phyloP scores from a whole-genome alignment of 2,888 invertebrate species.

The Melipona beecheii region DNA sequence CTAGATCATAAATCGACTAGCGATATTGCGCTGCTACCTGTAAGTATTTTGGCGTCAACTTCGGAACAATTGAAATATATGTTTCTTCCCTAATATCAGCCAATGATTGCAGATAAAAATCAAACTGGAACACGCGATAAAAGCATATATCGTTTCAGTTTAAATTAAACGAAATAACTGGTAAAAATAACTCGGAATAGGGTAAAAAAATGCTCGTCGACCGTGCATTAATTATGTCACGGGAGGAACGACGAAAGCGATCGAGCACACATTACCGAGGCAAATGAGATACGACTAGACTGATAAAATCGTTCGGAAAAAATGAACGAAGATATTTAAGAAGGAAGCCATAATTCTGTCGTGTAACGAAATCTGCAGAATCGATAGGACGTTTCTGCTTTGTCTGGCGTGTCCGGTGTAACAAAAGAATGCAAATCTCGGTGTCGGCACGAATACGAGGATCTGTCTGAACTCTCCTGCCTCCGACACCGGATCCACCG shows the following conservation, averaged over 20 bases:
- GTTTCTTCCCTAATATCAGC: not conserved
- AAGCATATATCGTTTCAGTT: not conserved
- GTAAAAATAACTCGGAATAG: not conserved
- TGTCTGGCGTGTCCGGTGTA: constrained; percentile 56
- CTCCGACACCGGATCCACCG: constrained; percentile 63
- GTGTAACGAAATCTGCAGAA: constrained; percentile 57
- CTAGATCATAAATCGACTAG: constrained; percentile 45
- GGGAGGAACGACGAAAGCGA: constrained; percentile 17
- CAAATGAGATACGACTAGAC: constrained; percentile 47
- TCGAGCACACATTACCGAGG: constrained; percentile 41
- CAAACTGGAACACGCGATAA: not conserved
- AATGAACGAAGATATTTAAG: constrained; percentile 42
- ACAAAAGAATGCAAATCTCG: constrained; percentile 73
- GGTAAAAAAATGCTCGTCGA: not conserved
- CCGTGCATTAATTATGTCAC: not conserved
- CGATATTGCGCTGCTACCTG: constrained; percentile 15
- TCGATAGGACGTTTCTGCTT: constrained; percentile 60
- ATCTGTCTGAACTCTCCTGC: constrained; percentile 62
- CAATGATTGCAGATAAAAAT: not conserved
- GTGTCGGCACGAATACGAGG: constrained; percentile 17
- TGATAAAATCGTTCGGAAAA: constrained; percentile 38
- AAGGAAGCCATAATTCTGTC: constrained; percentile 70
- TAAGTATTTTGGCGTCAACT: too few species aligned
- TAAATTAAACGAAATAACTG: not conserved
- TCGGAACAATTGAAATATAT: not conserved